phyloP scores from a whole-genome alignment of 2,888 invertebrate genomes.

The Zygothrica quintamaculata region DNA sequence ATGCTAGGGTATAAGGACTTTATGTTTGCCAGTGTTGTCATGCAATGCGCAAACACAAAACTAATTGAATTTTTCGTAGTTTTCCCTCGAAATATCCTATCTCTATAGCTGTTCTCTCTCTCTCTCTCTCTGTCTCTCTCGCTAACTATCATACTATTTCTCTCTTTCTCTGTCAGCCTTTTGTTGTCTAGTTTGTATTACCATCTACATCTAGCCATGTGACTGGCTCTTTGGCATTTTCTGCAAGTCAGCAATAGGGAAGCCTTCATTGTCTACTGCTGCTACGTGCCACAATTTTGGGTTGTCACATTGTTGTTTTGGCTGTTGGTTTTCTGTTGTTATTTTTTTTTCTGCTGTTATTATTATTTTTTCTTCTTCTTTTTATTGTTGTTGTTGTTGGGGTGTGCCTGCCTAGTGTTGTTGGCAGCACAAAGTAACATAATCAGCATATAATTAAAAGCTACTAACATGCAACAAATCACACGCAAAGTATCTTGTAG shows the following conservation, averaged over 20 bases:
- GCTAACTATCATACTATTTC: slow-evolving; percentile 1
- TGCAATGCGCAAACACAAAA: slow-evolving; percentile 80
- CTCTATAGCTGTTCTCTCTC: too few species aligned
- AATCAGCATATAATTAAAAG: slow-evolving; percentile 78
- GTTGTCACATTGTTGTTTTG: slow-evolving; percentile 52
- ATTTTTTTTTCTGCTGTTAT: slow-evolving; percentile 18
- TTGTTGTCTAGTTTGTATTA: not conserved
- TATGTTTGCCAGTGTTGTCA: slow-evolving; percentile 64
- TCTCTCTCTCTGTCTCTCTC: not conserved
- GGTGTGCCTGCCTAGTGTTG: slow-evolving; percentile 18
- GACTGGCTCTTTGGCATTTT: slow-evolving; percentile 51
- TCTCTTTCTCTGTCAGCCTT: not conserved
- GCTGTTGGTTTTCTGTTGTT: slow-evolving; percentile 14
- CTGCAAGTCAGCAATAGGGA: slow-evolving; percentile 68
- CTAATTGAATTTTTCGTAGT: slow-evolving; percentile 72
- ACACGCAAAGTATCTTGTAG: slow-evolving; percentile 70
- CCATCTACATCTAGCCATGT: not conserved
- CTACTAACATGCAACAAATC: slow-evolving; percentile 77
- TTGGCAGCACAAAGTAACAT: slow-evolving; percentile 61
- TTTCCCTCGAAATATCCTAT: too few species aligned
- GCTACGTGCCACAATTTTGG: slow-evolving; percentile 74
- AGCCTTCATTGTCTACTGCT: slow-evolving; percentile 56
- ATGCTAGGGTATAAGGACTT: not conserved
- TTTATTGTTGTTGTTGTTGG: slow-evolving; percentile 18
- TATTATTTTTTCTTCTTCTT: not conserved